These are phyloP conservation scores for Tetrax tetrax DNA, from an alignment of 2,113 vertebrate genomes.

Conservation along the genomic window DNA sequence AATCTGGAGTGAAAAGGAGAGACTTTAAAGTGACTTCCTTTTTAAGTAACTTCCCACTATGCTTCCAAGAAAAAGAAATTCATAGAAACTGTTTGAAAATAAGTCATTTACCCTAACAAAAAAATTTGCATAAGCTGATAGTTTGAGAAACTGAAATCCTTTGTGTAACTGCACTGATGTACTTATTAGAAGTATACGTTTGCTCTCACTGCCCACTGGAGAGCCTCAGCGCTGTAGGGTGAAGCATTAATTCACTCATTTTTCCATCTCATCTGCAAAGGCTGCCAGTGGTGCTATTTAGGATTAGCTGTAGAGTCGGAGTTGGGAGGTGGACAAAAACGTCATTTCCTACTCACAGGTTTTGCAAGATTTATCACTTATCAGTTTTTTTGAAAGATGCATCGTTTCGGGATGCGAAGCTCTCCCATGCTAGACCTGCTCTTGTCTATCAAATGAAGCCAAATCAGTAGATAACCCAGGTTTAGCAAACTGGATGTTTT, in stretches of 20 bases:
- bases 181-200: not conserved
- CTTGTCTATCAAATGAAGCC: constrained; percentile 24
- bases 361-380: constrained; percentile 41
- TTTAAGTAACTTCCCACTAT: not conserved
- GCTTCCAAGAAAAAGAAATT: constrained; percentile 40
- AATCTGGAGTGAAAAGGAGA: not conserved
- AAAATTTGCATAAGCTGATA: not conserved
- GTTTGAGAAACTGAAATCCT: not conserved
- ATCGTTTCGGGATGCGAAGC: not conserved
- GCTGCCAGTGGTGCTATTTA: not conserved
- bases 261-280: not conserved
- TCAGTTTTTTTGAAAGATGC: constrained; percentile 23
- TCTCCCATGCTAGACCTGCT: constrained; percentile 30
- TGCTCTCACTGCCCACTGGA: not conserved
- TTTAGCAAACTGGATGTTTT: constrained; percentile 61
- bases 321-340: not conserved
- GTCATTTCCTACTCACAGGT: not conserved
- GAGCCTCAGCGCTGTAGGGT: not conserved
- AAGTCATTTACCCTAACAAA: not conserved
- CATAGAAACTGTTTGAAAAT: not conserved
- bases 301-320: not conserved
- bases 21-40: constrained; percentile 13
- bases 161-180: not conserved
- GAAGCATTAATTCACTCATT: not conserved
- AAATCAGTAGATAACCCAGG: constrained; percentile 47